Percentiles rank a stretch among this genome's conserved stretches.
These are phyloP conservation scores for Danionella dracula DNA, from an alignment of 2,797 vertebrate genomes.

Conservation along the genomic window DNA sequence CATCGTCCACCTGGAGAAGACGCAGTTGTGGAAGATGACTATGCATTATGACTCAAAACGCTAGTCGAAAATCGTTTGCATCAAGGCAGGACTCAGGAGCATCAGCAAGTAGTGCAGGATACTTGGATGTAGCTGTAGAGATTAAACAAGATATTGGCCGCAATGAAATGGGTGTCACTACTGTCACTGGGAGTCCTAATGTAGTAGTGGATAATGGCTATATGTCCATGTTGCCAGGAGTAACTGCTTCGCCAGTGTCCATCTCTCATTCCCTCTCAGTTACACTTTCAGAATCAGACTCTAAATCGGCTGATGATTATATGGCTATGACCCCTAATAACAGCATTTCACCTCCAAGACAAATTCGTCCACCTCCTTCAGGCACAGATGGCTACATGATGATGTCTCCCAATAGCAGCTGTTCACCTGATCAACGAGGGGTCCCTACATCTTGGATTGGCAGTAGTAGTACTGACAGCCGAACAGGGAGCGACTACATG, in stretches of 20 bases:
- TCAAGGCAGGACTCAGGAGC: constrained; percentile 44
- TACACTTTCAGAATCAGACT: constrained; percentile 60
- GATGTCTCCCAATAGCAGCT: constrained; percentile 75
- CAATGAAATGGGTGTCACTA: constrained; percentile 23
- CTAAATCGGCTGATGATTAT: constrained; percentile 70
- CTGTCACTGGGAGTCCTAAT: constrained; percentile 10
- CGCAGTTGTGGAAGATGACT: constrained; percentile 67
- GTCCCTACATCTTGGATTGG: constrained; percentile 63
- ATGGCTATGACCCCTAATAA: constrained; percentile 74
- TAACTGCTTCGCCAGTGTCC: constrained; percentile 61
- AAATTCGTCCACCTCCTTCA: constrained; percentile 57
- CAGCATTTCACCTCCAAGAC: constrained; percentile 74
- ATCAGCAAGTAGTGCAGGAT: constrained; percentile 50
- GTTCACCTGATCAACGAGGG: constrained; percentile 67
- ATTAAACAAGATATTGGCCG: constrained; percentile 52
- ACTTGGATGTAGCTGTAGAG: constrained; percentile 66
- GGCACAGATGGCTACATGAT: constrained; percentile 73
- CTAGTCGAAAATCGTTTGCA: constrained; percentile 65
- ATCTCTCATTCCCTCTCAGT: constrained; percentile 61
- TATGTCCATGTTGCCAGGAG: constrained; percentile 76
- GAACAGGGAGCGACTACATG: constrained; percentile 74
- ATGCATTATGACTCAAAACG: constrained; percentile 76
- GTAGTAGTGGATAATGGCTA: constrained; percentile 68
- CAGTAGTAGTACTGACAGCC: constrained; percentile 66
- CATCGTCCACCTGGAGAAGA: constrained; percentile 54